Evolutionary conservation across 2,888 invertebrate species (phyloP).

Genomic region (Arge pagana): DNA sequence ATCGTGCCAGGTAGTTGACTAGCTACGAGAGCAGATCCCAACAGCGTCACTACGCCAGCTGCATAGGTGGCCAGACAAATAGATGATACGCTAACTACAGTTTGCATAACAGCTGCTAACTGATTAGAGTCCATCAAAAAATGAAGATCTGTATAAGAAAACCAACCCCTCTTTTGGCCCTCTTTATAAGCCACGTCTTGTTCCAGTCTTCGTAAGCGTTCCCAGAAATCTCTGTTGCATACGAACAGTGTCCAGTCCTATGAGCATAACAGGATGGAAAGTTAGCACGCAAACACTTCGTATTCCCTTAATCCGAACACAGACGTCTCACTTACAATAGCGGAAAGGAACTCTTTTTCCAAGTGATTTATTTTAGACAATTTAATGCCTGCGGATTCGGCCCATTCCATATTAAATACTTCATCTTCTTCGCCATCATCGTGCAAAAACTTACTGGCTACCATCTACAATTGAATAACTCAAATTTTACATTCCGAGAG

Average conservation of each 20-base stretch:
- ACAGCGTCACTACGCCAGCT: slow-evolving; percentile 64
- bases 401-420: slow-evolving; percentile 92
- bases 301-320: slow-evolving; percentile 2
- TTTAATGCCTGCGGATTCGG: slow-evolving; percentile 77
- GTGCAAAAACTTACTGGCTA: slow-evolving; percentile 94
- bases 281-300: not conserved
- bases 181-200: slow-evolving; percentile 74
- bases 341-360: slow-evolving; percentile 86
- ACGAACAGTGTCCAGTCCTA: slow-evolving; percentile 90
- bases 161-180: slow-evolving; percentile 76
- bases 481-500: no score
- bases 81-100: slow-evolving; percentile 62
- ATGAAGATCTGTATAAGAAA: slow-evolving; percentile 79
- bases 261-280: slow-evolving; percentile 42
- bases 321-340: slow-evolving; percentile 76
- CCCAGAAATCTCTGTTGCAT: slow-evolving; percentile 74
- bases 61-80: slow-evolving; percentile 67
- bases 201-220: slow-evolving; percentile 72
- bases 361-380: slow-evolving; percentile 76
- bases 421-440: slow-evolving; percentile 93
- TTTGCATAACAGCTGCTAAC: slow-evolving; percentile 60
- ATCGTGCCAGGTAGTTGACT: slow-evolving; percentile 53
- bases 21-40: slow-evolving; percentile 63
- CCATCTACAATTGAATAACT: slow-evolving; percentile 69
- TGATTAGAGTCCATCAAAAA: slow-evolving; percentile 62